Base-by-base conservation (phyloP, 2,113 vertebrate genomes). In the Accipiter virgatus region DNA sequence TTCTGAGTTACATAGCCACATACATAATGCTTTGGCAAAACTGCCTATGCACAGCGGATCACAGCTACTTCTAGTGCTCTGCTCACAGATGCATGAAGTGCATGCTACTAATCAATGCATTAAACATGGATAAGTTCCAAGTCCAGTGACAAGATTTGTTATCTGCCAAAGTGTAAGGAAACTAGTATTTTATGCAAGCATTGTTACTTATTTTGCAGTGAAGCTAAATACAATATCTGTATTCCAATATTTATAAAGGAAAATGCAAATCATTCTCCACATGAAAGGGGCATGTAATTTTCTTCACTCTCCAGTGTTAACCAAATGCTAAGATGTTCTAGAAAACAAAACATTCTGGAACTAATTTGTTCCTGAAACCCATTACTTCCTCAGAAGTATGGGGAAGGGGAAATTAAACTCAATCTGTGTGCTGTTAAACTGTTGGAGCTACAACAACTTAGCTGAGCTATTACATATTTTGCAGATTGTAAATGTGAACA, bases 31-130 rank as follows among this genome's bases (percentile, higher is more conserved):
- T 68, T 61, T 88, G 84, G 63, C 42, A 61, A 73, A 86, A 95
- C 84, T 95, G 86, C 55, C 43, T 29, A 4, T 2, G 10, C 77
- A 93, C 91, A 73, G 86, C 43, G 62, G 67, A n/a, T 95, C 94
- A 77, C 93, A 55, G 81, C 80, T 82, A 19, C 74, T 82, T 50
- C 50, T 71, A 12, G 6, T 90, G 93, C 52, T 94, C 77, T 90
- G 86, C 66, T 97, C 96, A 97, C 97, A 65, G 86, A 38, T 80
- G 96, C 96, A 97, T 95, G 97, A 95, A 48, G 72, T 95, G 95
- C 97, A 96, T 95, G 94, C 66, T 95, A 40, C 80, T 80, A n/a
- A 32, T 81, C 43, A 53, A 34, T 65, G 42, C 75, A 42, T 73
- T 86, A 70, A 77, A 70, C n/a, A 4, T 45, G 34, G 65, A 10